Evolutionary conservation across 2,888 invertebrate genomes (phyloP).

Genomic region (Nipponacmea schrenckii): DNA sequence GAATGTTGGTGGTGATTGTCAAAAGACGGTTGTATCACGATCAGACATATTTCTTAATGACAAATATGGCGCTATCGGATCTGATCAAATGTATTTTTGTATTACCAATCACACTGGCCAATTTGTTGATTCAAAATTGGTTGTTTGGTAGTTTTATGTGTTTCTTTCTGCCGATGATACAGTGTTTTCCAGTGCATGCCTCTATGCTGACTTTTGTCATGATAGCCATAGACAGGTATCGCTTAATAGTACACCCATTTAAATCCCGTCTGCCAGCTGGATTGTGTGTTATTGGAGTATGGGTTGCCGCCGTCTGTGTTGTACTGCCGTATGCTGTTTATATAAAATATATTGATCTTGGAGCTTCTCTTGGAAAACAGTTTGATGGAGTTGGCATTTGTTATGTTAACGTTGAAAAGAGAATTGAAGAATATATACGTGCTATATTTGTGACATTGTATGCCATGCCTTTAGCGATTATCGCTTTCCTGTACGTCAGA

Average conservation of each 20-base stretch:
- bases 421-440: constrained; percentile 63
- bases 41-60: constrained; percentile 76
- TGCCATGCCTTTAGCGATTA: constrained; percentile 73
- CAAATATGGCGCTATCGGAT: constrained; percentile 77
- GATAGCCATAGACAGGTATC: constrained; percentile 78
- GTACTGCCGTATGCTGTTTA: constrained; percentile 81
- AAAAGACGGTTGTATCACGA: constrained; percentile 73
- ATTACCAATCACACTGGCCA: constrained; percentile 77
- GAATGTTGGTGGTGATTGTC: constrained; percentile 70
- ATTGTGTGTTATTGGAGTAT: constrained; percentile 77
- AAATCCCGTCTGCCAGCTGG: constrained; percentile 75
- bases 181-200: constrained; percentile 79
- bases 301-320: constrained; percentile 78
- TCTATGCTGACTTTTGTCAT: constrained; percentile 78
- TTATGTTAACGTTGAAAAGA: constrained; percentile 52
- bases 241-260: constrained; percentile 75
- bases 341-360: constrained; percentile 78
- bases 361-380: constrained; percentile 69
- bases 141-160: constrained; percentile 79
- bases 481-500: constrained; percentile 76
- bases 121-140: constrained; percentile 80
- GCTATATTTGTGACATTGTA: constrained; percentile 69
- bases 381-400: constrained; percentile 62
- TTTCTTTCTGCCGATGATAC: constrained; percentile 79
- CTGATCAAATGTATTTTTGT: constrained; percentile 76